Base-by-base conservation (phyloP, 2,797 vertebrate genomes). In the Triplophysa yarkandensis region DNA sequence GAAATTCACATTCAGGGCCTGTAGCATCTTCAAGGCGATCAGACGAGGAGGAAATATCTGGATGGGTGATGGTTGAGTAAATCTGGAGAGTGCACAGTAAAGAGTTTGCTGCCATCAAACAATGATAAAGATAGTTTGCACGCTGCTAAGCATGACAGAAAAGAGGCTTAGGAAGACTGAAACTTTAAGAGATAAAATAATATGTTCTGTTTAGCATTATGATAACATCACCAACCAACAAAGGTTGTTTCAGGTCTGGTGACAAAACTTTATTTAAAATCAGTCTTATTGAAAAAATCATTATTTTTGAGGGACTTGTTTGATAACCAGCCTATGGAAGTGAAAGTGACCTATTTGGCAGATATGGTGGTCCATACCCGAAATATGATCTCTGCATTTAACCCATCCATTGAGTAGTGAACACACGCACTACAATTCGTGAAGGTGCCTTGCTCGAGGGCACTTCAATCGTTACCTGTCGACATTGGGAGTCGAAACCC, bases 1-100 rank as follows among this genome's bases (percentile, higher is more conserved):
- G 44, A 66, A 58, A 57, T 71, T 71, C 21, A 50, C 58, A n/a
- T 28, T 32, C n/a, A 41, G 27, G 23, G 27, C 23, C 34, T 27
- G 16, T 61, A 52, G 55, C 9, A 44, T 19, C 55, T 39, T 75
- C 6, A 57, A 68, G 17, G 17, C 16, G 21, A 68, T 68, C 30
- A 43, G 17, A 57, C 52, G 27, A 7, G 10, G 41, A 71, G n/a
- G 39, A 23, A 28, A 28, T 39, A 71, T 52, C 21, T 16, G 44
- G 43, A 60, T 19, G 30, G 57, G 36, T 30, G 39, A 39, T 4
- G 48, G 30, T 13, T 9, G 13, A 16, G 32, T n/a, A n/a, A 23
- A n/a, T n/a, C n/a, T n/a, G 30, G 43, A 58, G 11, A 7, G 28
- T 9, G 46, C 44, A 52, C 61, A 36, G 68, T 13, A 46, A 10